These are phyloP conservation scores for Conus ventricosus DNA, from an alignment of 1,140 invertebrate genomes.

Conservation along the genomic window DNA sequence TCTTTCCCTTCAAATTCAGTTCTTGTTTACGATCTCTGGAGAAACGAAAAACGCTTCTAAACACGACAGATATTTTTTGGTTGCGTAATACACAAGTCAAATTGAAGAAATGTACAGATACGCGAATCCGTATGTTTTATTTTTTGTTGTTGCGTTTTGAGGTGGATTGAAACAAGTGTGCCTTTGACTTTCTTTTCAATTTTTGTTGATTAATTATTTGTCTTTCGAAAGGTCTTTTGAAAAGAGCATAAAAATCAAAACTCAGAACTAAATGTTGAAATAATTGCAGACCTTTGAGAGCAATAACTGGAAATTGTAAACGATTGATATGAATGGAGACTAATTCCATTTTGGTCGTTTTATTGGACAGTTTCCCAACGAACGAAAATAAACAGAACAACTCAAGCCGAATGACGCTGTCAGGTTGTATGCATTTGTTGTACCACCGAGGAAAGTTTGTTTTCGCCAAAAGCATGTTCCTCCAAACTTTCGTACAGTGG, in stretches of 20 bases:
- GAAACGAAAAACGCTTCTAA: background rate
- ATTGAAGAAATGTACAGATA: background rate
- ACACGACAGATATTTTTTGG: background rate
- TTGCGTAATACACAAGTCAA: background rate
- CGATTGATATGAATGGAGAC: background rate
- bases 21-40: too few species aligned
- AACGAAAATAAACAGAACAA: background rate
- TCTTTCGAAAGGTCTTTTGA: background rate
- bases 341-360: background rate
- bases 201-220: background rate
- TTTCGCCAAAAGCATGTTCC: background rate
- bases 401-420: background rate
- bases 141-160: background rate
- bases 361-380: background rate
- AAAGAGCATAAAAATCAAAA: too few species aligned
- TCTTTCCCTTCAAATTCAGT: too few species aligned
- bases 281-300: background rate
- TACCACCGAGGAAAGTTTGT: slow-evolving; percentile 4
- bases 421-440: background rate
- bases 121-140: background rate
- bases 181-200: background rate
- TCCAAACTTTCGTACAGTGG: slow-evolving; percentile 6
- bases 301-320: background rate
- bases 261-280: too few species aligned
- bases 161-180: background rate